These are phyloP conservation scores for Cephalopterus ornatus DNA, from an alignment of 2,113 vertebrate genomes.

Conservation along the genomic window DNA sequence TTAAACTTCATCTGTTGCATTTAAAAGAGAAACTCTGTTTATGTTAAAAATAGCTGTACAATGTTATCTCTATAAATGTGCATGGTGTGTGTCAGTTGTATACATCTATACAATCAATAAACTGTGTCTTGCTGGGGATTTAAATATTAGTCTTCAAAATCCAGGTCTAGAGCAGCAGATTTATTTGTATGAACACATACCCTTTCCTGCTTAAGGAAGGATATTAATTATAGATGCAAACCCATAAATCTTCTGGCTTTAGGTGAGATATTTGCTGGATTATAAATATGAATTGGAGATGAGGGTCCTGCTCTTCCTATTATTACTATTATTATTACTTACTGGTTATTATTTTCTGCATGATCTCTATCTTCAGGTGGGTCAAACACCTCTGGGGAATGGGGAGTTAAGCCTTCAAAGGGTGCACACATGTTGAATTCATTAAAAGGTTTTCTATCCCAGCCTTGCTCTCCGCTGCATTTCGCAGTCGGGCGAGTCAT, in stretches of 20 bases:
- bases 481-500: background rate
- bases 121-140: background rate
- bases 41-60: background rate
- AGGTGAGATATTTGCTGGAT: slow-evolving; percentile 37
- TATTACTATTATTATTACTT: slow-evolving; percentile 58
- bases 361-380: slow-evolving; percentile 37
- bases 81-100: background rate
- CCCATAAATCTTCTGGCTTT: slow-evolving; percentile 52
- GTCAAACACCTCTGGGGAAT: background rate
- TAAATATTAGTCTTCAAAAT: slow-evolving; percentile 48
- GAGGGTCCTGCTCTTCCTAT: slow-evolving; percentile 32
- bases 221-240: slow-evolving; percentile 64
- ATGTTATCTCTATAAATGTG: background rate
- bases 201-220: slow-evolving; percentile 30
- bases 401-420: background rate
- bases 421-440: slow-evolving; percentile 4
- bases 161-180: background rate
- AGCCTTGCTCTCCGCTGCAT: background rate
- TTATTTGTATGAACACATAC: slow-evolving; percentile 31
- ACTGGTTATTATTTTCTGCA: slow-evolving; percentile 33
- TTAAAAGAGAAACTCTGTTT: background rate
- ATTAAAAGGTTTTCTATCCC: slow-evolving; percentile 9
- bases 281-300: slow-evolving; percentile 61
- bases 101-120: background rate
- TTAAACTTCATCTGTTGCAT: background rate